A percentile compares a stretch with the other conserved stretches of the same genome.
These are phyloP conservation scores for Pagrus major DNA, from an alignment of 2,113 vertebrate species.

Conservation along the genomic window DNA sequence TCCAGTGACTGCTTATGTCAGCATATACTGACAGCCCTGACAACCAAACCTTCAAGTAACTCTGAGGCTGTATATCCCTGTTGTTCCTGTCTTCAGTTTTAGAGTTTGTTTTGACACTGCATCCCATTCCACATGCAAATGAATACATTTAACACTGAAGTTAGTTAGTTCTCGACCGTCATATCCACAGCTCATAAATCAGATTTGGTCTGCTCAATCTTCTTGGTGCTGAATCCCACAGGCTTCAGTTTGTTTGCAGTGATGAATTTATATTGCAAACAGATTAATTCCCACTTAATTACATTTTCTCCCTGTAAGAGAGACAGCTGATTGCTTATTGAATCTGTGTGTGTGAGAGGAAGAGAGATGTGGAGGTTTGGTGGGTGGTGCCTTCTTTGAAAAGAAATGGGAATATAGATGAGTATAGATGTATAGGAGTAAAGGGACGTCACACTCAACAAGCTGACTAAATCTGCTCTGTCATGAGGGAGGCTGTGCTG, in stretches of 20 bases:
- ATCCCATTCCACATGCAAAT: neutral
- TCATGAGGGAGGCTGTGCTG: slow-evolving; percentile 19
- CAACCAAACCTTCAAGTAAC: neutral
- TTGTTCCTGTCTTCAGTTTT: neutral
- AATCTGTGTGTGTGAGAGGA: neutral
- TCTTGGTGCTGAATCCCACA: neutral
- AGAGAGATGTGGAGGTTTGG: neutral
- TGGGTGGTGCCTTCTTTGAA: neutral
- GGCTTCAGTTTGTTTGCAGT: neutral
- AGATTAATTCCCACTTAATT: neutral
- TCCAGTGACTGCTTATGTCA: neutral
- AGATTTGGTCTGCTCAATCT: neutral
- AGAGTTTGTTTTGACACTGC: neutral
- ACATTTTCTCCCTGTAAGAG: neutral
- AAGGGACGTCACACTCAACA: neutral
- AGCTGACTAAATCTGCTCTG: slow-evolving; percentile 26
- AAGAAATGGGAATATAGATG: neutral
- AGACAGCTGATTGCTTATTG: slow-evolving; percentile 11
- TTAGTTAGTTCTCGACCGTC: neutral
- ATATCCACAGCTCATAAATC: neutral
- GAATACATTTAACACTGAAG: neutral
- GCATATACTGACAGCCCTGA: neutral
- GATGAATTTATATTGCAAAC: slow-evolving; percentile 4
- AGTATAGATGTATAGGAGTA: slow-evolving; percentile 1
- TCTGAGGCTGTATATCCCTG: neutral